Conservation (phyloP, 2,888 invertebrate species). For the Tiliacea aurago region DNA sequence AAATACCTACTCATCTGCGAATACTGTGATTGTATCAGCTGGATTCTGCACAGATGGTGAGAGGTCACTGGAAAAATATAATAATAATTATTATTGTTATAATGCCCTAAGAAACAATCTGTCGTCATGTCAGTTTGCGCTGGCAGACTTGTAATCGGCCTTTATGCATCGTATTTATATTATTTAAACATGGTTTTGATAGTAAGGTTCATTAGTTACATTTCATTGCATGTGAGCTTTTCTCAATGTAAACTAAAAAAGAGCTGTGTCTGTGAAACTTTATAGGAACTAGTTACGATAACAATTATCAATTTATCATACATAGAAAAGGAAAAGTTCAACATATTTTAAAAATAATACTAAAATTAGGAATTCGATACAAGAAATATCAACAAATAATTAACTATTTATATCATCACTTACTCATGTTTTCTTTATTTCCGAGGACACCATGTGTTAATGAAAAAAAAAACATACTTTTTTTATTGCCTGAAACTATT, state of each 20-base stretch:
- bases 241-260: neutral
- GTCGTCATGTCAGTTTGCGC: conserved; percentile 32
- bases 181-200: conserved; percentile 15
- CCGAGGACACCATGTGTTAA: neutral
- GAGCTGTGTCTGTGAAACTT: neutral
- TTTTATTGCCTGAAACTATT: neutral
- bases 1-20: conserved; percentile 34
- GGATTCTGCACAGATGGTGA: conserved; percentile 32
- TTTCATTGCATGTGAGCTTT: neutral
- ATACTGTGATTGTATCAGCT: conserved; percentile 24
- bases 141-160: conserved; percentile 26
- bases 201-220: conserved; percentile 3
- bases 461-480: neutral
- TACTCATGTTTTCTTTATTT: too few species aligned
- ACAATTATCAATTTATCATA: neutral
- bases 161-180: conserved; percentile 24
- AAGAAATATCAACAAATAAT: neutral
- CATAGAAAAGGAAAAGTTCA: neutral
- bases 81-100: conserved; percentile 6
- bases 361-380: neutral
- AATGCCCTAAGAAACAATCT: conserved; percentile 36
- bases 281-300: neutral
- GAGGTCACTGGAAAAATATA: conserved; percentile 26
- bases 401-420: neutral
- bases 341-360: neutral